A percentile compares a stretch with the other conserved stretches of the same genome.
These are phyloP conservation scores for Poecilia velifera DNA, from an alignment of 2,797 vertebrate genomes.

Conservation along the genomic window DNA sequence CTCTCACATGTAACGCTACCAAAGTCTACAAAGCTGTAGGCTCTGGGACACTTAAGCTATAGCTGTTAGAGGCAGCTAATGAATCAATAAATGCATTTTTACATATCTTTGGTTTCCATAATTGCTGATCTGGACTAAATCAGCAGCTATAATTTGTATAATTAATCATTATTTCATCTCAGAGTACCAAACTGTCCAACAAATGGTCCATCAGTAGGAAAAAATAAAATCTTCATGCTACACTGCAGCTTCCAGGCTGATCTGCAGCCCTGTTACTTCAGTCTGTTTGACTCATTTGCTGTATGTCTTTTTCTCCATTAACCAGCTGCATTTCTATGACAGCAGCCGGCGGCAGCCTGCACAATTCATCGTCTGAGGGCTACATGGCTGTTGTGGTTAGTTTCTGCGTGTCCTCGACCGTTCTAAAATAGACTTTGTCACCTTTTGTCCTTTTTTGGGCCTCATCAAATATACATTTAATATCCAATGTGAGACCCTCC, in stretches of 20 bases:
- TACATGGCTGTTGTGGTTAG: conserved; percentile 43
- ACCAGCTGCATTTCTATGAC: conserved; percentile 30
- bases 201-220: neutral
- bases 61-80: neutral
- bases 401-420: conserved; percentile 9
- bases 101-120: neutral
- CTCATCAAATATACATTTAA: conserved; percentile 62
- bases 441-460: conserved; percentile 33
- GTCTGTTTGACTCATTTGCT: conserved; percentile 28
- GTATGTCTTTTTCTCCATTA: conserved; percentile 31
- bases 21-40: neutral
- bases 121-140: neutral
- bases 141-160: neutral
- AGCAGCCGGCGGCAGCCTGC: conserved; percentile 22
- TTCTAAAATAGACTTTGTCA: conserved; percentile 41
- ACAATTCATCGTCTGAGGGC: conserved; percentile 40
- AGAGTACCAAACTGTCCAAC: neutral
- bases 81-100: neutral
- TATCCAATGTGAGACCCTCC: conserved; percentile 28
- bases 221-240: neutral
- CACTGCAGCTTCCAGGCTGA: conserved; percentile 15
- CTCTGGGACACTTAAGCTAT: neutral
- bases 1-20: neutral
- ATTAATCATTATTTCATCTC: conserved; percentile 4
- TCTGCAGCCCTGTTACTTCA: conserved; percentile 19